Evolutionary conservation across 2,113 vertebrate species (phyloP).

Genomic region (Eurystomus gularis): DNA sequence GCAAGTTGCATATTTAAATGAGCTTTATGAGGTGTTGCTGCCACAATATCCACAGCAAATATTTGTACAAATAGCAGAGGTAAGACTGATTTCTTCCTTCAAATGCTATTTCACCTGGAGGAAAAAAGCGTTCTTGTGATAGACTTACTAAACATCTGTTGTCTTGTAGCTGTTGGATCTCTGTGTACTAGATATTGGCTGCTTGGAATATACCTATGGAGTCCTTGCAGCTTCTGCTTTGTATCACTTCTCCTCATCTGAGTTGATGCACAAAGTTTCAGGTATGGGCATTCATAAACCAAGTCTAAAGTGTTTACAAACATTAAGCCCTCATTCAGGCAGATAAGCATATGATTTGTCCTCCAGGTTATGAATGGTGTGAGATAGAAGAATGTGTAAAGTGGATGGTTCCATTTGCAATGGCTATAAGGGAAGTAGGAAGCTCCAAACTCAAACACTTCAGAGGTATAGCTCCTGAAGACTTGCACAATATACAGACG

Average conservation of each 20-base stretch:
- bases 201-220: slow-evolving; percentile 88
- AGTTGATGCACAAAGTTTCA: slow-evolving; percentile 91
- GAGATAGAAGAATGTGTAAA: slow-evolving; percentile 89
- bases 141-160: not conserved
- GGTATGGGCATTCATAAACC: slow-evolving; percentile 70
- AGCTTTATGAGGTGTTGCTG: slow-evolving; percentile 79
- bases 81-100: slow-evolving; percentile 37
- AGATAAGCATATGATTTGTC: not conserved
- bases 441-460: slow-evolving; percentile 85
- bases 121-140: not conserved
- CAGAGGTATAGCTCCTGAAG: slow-evolving; percentile 81
- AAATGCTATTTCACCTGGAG: not conserved
- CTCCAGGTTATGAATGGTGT: slow-evolving; percentile 84
- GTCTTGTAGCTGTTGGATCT: slow-evolving; percentile 87
- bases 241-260: slow-evolving; percentile 93
- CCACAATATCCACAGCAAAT: slow-evolving; percentile 89
- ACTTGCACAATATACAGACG: slow-evolving; percentile 93
- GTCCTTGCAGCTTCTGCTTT: slow-evolving; percentile 91
- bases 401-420: slow-evolving; percentile 94
- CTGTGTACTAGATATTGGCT: slow-evolving; percentile 87
- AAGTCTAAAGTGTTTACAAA: not conserved
- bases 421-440: slow-evolving; percentile 84
- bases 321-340: not conserved
- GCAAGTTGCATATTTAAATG: slow-evolving; percentile 91
- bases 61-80: slow-evolving; percentile 93